Conservation (phyloP, 2,888 invertebrate species). For the Bruchidius siliquastri region DNA sequence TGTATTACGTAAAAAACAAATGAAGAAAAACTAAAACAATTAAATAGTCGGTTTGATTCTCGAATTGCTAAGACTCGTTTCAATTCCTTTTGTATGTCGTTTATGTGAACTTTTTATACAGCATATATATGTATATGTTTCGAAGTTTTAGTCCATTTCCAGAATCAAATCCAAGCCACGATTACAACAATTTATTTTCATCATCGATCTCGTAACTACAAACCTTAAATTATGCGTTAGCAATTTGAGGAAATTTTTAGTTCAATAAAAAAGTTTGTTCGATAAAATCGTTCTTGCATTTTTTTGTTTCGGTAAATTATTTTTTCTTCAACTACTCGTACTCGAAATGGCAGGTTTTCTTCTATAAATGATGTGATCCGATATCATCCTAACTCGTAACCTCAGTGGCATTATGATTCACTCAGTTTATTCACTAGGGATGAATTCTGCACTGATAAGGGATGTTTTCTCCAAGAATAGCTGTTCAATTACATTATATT, state of each 20-base stretch:
- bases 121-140: constrained; percentile 14
- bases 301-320: not conserved
- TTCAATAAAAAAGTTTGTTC: not conserved
- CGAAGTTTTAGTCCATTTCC: constrained; percentile 23
- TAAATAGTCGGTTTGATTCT: constrained; percentile 28
- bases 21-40: constrained; percentile 21
- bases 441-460: no score
- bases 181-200: not conserved
- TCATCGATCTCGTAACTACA: not conserved
- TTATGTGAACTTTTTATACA: constrained; percentile 27
- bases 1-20: constrained; percentile 21
- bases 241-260: not conserved
- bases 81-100: constrained; percentile 23
- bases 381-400: not conserved
- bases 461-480: no score
- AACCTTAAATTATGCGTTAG: not conserved
- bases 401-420: not conserved
- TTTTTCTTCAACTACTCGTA: not conserved
- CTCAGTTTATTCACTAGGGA: no score
- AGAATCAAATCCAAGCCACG: constrained; percentile 23
- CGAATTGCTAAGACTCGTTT: constrained; percentile 27
- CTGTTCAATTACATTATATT: no score
- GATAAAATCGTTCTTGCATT: not conserved
- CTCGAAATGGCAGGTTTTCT: not conserved
- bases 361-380: not conserved